These are phyloP conservation scores for Salpingus planirostris DNA, from an alignment of 2,888 invertebrate genomes.

Conservation along the genomic window DNA sequence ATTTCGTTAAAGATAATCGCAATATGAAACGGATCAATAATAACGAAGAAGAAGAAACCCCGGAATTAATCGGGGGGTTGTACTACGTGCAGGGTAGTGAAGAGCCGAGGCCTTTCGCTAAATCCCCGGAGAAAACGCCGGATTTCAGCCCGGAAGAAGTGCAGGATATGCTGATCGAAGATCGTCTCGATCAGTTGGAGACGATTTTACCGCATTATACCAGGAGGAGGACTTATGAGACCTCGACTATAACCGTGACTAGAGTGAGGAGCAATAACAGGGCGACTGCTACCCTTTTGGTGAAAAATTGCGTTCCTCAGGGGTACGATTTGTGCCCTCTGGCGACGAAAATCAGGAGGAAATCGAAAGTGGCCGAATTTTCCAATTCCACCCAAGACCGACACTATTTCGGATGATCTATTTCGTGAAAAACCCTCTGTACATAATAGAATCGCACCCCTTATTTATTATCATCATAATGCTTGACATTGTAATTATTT, in stretches of 20 bases:
- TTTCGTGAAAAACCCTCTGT: too few species aligned
- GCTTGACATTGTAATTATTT: too few species aligned
- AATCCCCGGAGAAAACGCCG: slow-evolving; percentile 24
- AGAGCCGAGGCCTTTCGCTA: slow-evolving; percentile 14
- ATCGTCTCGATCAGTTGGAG: slow-evolving; percentile 36
- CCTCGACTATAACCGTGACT: slow-evolving; percentile 38
- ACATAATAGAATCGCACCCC: too few species aligned
- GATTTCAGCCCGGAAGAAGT: slow-evolving; percentile 20
- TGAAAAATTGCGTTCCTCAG: slow-evolving; percentile 37
- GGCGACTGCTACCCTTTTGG: slow-evolving; percentile 35
- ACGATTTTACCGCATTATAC: slow-evolving; percentile 37
- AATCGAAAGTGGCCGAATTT: slow-evolving; percentile 22
- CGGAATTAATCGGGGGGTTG: too few species aligned
- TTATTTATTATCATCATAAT: too few species aligned
- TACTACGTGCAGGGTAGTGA: slow-evolving; percentile 26
- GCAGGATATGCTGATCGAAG: slow-evolving; percentile 36
- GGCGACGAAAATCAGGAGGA: slow-evolving; percentile 22
- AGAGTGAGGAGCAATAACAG: slow-evolving; percentile 30
- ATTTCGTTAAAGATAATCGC: slow-evolving; percentile 28
- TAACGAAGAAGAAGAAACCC: slow-evolving; percentile 11
- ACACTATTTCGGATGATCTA: slow-evolving; percentile 1
- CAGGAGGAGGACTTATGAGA: slow-evolving; percentile 32
- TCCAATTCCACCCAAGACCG: slow-evolving; percentile 8
- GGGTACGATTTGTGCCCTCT: slow-evolving; percentile 33
- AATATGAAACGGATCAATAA: slow-evolving; percentile 9